A percentile compares a stretch with the other conserved stretches of the same genome.
Evolutionary conservation across 2,797 vertebrate genomes (phyloP).

Genomic region (Nyctalus aviator): DNA sequence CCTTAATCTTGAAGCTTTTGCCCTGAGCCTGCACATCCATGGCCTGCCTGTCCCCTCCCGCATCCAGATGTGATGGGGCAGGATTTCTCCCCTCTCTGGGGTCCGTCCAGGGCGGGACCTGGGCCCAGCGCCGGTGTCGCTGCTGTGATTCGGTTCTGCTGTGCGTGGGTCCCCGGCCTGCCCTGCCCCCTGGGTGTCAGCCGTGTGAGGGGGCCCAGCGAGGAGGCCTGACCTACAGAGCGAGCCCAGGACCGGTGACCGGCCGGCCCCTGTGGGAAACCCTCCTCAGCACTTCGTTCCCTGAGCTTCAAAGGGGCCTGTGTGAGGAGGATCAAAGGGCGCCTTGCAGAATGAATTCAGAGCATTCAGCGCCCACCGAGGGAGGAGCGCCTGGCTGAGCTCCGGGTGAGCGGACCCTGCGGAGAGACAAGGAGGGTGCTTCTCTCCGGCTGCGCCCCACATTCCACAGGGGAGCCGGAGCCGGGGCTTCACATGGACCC

Average conservation of each 20-base stretch:
- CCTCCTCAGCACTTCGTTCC: neutral
- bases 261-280: neutral
- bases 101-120: neutral
- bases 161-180: neutral
- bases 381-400: conserved; percentile 1
- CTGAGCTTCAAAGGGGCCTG: conserved; percentile 46
- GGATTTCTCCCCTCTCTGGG: neutral
- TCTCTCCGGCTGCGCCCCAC: neutral
- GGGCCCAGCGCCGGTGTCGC: neutral
- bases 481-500: neutral
- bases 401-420: neutral
- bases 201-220: neutral
- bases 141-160: neutral
- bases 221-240: neutral
- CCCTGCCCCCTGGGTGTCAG: neutral
- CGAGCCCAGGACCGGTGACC: neutral
- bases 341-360: conserved; percentile 49
- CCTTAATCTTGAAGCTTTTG: neutral
- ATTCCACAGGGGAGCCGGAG: neutral
- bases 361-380: neutral
- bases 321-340: conserved; percentile 55
- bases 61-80: neutral
- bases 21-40: neutral
- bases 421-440: neutral
- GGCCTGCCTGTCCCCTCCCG: neutral